phyloP scores from a whole-genome alignment of 1,140 invertebrate species.

The Bursaphelenchus mucronatus region DNA sequence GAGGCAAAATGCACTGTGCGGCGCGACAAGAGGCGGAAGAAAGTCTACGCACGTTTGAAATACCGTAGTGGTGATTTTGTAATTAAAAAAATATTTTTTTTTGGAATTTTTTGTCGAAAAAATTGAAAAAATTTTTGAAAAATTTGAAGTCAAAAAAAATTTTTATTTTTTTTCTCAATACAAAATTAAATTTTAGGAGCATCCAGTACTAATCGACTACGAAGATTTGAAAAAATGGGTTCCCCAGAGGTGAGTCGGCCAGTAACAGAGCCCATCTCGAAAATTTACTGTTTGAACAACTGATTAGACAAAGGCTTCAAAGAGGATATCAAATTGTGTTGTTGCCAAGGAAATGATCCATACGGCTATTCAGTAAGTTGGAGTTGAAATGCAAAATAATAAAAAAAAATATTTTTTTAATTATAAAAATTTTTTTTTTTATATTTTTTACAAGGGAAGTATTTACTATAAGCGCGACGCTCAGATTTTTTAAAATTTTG shows the following conservation, averaged over 20 bases:
- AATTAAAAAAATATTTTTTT: no score
- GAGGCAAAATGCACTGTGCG: no score
- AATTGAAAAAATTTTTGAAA: conserved; percentile 74
- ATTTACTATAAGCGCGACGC: no score
- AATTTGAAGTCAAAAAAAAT: no score
- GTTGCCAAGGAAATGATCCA: conserved; percentile 44
- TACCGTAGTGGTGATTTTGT: no score
- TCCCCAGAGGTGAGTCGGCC: conserved; percentile 23
- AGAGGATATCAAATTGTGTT: conserved; percentile 65
- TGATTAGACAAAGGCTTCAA: conserved; percentile 82
- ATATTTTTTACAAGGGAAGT: no score
- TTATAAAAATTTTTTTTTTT: not conserved
- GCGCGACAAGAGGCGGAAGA: no score
- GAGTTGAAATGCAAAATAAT: no score
- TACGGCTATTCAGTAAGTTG: conserved; percentile 26
- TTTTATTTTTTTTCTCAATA: not conserved
- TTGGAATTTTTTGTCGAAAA: no score
- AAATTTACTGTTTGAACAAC: conserved; percentile 78
- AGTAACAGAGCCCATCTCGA: conserved; percentile 29
- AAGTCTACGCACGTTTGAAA: no score
- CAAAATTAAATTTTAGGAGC: conserved; percentile 24
- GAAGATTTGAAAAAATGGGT: conserved; percentile 41
- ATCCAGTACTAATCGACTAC: conserved; percentile 35
- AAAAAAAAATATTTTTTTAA: no score
- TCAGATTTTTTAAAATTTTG: no score